Evolutionary conservation across 2,888 invertebrate species (phyloP), one percentile per base, ranked within the genome.

Genomic region (Hydrotaea diabolus): DNA sequence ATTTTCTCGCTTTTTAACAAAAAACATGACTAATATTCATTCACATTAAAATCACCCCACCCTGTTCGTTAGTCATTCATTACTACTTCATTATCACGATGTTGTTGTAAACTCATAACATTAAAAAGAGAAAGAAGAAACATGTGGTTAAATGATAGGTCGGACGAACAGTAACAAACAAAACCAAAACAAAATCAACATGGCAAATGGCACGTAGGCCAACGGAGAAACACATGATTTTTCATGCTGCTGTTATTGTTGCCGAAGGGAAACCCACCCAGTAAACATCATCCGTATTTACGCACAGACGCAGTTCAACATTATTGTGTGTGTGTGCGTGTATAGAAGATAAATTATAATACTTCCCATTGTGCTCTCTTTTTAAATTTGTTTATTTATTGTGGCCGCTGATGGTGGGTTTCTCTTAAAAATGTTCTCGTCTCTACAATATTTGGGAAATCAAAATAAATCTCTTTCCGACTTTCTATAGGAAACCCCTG

Each of bases 151-250:
- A 62, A 36, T 39, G 9, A 21, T n/a, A n/a, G 11, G 55, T 31
- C 31, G 31, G 31, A 31, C 7, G 7, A 31, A 75, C 15, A 49
- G 17, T 49, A 78, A 78, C 59, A 77, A 73, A 73, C 59, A 59
- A 71, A 59, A 5, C 31, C 1, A 43, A 66, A 74, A 66, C 66
- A 59, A 59, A 64, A 72, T 21, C 36, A 81, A 69, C 82, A 82
- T 85, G 85, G 17, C 39, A 72, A 77, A 19, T 36, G 66, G 78
- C 85, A 85, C 85, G 85, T 85, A 85, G 73, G 46, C 82, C 73
- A 76, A 0, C 59, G 53, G 53, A 39, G 79, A 49, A 69, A 74
- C 49, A 76, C 43, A 62, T 13, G 26, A 57, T 53, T 64, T 71
- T 17, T 19, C 17, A 19, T 66, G 39, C 43, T 23, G 46, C 43